Evolutionary conservation across 1,140 invertebrate species (phyloP).

Genomic region (Drosophila sechellia): DNA sequence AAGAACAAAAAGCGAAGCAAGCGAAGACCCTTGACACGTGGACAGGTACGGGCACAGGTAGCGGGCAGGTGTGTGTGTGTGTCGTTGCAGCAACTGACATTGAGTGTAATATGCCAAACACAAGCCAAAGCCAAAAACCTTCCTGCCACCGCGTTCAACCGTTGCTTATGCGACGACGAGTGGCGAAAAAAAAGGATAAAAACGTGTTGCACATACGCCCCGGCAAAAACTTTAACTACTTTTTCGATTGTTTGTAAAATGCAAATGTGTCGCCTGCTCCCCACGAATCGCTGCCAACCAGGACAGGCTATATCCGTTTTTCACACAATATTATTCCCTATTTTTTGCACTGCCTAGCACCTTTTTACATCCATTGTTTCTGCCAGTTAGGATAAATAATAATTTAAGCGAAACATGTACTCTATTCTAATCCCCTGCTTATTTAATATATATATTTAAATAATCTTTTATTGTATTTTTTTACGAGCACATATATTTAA

Average conservation of each 20-base stretch:
- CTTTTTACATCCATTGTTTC: constrained; percentile 1
- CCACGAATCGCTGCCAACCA: constrained; percentile 15
- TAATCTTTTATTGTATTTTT: too few relatives aligned
- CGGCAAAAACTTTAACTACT: constrained; percentile 77
- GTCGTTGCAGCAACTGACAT: constrained; percentile 29
- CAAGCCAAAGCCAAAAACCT: constrained; percentile 49
- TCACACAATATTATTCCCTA: constrained; percentile 61
- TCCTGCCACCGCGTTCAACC: constrained; percentile 41
- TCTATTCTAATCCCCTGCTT: too few relatives aligned
- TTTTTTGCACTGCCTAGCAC: not conserved
- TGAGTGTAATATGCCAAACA: constrained; percentile 75
- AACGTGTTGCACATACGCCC: constrained; percentile 53
- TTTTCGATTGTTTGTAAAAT: constrained; percentile 83
- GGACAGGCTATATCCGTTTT: constrained; percentile 62
- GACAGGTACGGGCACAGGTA: constrained; percentile 1
- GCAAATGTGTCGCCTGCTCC: constrained; percentile 66
- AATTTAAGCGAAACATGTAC: not conserved
- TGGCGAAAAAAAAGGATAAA: constrained; percentile 40
- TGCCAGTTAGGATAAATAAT: not conserved
- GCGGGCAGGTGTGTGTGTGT: not conserved
- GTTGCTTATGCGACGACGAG: constrained; percentile 65
- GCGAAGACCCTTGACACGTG: constrained; percentile 37
- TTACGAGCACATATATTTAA: too few relatives aligned
- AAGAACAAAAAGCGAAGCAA: constrained; percentile 40
- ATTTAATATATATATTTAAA: too few relatives aligned